Conservation (phyloP, 2,797 vertebrate genomes). For the Darevskia nairensis region DNA sequence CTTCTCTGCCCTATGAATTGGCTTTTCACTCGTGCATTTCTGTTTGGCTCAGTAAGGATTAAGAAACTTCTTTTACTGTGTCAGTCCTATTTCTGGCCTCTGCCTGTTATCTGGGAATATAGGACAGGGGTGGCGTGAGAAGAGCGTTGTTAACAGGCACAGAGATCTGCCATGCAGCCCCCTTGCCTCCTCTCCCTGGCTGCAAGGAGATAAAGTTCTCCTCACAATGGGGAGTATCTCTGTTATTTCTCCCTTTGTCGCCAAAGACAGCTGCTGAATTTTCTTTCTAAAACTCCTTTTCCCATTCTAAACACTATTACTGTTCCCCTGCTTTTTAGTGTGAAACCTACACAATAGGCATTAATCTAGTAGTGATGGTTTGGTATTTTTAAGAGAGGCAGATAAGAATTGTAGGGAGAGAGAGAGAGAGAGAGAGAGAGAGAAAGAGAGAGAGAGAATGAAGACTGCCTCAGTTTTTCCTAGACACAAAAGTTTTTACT, state of each 20-base stretch:
- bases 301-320: slow-evolving; percentile 42
- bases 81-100: slow-evolving; percentile 67
- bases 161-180: slow-evolving; percentile 40
- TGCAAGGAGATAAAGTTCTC: slow-evolving; percentile 56
- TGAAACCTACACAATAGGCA: slow-evolving; percentile 56
- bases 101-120: slow-evolving; percentile 65
- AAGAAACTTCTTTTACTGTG: slow-evolving; percentile 64
- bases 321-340: slow-evolving; percentile 30
- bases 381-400: slow-evolving; percentile 21
- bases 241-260: slow-evolving; percentile 57
- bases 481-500: neutral
- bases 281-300: slow-evolving; percentile 23
- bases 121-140: slow-evolving; percentile 45
- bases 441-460: neutral
- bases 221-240: slow-evolving; percentile 57
- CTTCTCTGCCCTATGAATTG: slow-evolving; percentile 57
- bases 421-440: neutral
- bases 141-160: slow-evolving; percentile 43
- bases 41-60: slow-evolving; percentile 64
- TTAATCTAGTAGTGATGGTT: slow-evolving; percentile 1
- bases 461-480: neutral
- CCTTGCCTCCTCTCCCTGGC: slow-evolving; percentile 38
- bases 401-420: accelerated
- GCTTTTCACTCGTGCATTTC: slow-evolving; percentile 60
- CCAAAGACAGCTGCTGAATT: slow-evolving; percentile 51